A percentile compares a stretch with the other conserved stretches of the same genome.
Evolutionary conservation across 2,888 invertebrate genomes (phyloP).

Genomic region (Melinopterus prodromus): DNA sequence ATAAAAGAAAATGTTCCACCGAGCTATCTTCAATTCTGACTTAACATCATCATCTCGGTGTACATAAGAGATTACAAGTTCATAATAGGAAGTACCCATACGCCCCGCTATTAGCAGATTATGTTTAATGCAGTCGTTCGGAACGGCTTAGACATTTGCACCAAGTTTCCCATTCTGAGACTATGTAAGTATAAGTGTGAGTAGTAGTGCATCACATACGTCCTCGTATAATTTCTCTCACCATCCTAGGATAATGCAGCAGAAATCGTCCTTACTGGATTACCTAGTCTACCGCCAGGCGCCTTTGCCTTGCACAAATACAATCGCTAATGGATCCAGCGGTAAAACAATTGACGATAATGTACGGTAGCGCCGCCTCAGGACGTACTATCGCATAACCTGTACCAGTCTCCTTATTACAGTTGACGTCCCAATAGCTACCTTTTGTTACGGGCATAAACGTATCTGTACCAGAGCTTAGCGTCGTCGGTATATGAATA

Average conservation of each 20-base stretch:
- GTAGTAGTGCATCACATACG: slow-evolving; percentile 4
- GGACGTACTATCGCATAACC: slow-evolving; percentile 4
- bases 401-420: neutral
- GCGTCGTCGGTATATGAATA: neutral
- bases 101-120: neutral
- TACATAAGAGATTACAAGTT: neutral
- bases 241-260: neutral
- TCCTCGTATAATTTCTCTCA: neutral
- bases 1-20: neutral
- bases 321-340: slow-evolving; percentile 4
- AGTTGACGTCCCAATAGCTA: slow-evolving; percentile 4
- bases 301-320: neutral
- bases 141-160: neutral
- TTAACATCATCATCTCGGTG: neutral
- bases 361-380: neutral
- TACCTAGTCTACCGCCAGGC: neutral
- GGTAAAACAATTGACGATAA: slow-evolving; percentile 4
- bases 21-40: neutral
- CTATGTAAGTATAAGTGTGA: neutral
- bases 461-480: neutral
- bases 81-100: neutral
- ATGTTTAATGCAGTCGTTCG: neutral
- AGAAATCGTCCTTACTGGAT: neutral
- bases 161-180: neutral
- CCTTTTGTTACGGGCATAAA: neutral